Evolutionary conservation across 2,113 vertebrate species (phyloP).

Genomic region (Tetrax tetrax): DNA sequence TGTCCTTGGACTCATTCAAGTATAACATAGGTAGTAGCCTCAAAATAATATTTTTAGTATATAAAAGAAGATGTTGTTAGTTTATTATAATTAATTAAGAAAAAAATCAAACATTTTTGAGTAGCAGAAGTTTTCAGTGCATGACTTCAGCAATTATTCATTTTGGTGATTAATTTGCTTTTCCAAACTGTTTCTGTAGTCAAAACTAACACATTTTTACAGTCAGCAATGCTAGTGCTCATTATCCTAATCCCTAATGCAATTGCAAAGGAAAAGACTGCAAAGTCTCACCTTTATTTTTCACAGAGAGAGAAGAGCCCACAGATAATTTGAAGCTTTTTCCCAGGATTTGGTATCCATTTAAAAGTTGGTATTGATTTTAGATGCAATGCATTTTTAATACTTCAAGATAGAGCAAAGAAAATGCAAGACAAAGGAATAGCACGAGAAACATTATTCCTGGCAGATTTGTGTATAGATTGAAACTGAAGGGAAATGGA

Average conservation of each 20-base stretch:
- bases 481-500: neutral
- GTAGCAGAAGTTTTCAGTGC: neutral
- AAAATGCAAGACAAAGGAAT: neutral
- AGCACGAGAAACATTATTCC: neutral
- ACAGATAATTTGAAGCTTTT: neutral
- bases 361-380: neutral
- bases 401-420: neutral
- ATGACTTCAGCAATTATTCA: neutral
- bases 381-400: neutral
- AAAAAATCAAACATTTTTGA: neutral
- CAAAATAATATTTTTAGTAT: neutral
- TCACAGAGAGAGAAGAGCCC: neutral
- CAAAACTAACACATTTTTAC: neutral
- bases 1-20: neutral
- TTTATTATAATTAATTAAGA: neutral
- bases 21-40: neutral
- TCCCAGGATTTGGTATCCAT: neutral
- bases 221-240: neutral
- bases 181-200: neutral
- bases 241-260: conserved; percentile 7
- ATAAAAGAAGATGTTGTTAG: neutral
- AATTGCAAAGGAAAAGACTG: neutral
- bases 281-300: neutral
- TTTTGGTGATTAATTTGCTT: neutral
- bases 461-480: neutral